These are phyloP conservation scores for Aldabrachelys gigantea DNA, from an alignment of 2,113 vertebrate species.

Conservation along the genomic window DNA sequence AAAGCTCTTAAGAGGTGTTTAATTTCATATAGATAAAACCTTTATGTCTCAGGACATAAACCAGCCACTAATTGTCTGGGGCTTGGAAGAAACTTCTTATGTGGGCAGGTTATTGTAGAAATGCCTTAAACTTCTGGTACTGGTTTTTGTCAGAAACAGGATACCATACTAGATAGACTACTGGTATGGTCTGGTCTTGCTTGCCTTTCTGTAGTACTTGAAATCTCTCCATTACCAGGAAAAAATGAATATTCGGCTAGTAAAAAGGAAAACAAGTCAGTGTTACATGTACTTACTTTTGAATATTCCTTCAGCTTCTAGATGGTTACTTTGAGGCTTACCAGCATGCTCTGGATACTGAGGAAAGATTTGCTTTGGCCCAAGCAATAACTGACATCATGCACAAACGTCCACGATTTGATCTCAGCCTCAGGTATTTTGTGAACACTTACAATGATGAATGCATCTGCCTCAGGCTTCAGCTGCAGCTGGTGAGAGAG, in stretches of 20 bases:
- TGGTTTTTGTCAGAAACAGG: neutral
- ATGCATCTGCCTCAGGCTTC: slow-evolving; percentile 75
- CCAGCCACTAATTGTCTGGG: neutral
- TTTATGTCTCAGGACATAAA: neutral
- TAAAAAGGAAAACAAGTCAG: neutral
- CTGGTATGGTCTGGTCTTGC: neutral
- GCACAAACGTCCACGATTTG: slow-evolving; percentile 73
- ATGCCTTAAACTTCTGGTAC: neutral
- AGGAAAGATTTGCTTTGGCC: slow-evolving; percentile 79
- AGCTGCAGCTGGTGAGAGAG: slow-evolving; percentile 73
- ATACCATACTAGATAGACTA: fast-evolving
- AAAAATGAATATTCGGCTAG: neutral
- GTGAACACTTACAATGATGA: slow-evolving; percentile 74
- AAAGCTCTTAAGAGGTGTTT: neutral
- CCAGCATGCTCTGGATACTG: slow-evolving; percentile 77
- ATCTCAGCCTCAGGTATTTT: slow-evolving; percentile 78
- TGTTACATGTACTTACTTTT: neutral
- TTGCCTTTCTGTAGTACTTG: neutral
- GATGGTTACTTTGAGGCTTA: slow-evolving; percentile 83
- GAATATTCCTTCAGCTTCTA: slow-evolving; percentile 75
- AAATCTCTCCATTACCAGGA: neutral
- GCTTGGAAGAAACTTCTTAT: neutral
- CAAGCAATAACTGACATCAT: slow-evolving; percentile 77
- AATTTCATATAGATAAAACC: neutral
- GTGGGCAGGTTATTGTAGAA: fast-evolving